phyloP scores from a whole-genome alignment of 2,888 invertebrate genomes.

The Pristionchus arcanus region DNA sequence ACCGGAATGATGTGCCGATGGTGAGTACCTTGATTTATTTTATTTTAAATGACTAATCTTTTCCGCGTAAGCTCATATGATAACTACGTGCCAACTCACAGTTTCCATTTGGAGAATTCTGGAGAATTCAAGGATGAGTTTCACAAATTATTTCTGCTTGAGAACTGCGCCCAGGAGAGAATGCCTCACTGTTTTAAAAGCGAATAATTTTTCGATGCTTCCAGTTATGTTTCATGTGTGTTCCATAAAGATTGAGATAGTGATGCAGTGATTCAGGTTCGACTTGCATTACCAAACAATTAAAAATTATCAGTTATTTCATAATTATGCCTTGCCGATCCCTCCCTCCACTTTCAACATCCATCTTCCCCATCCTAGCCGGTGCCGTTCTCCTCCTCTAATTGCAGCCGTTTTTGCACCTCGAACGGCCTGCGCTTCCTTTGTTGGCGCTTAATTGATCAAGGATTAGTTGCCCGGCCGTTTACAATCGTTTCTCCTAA shows the following conservation, averaged over 20 bases:
- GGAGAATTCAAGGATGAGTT: no score
- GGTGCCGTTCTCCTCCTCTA: neutral
- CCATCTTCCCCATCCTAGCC: neutral
- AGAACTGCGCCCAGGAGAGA: no score
- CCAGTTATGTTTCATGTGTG: no score
- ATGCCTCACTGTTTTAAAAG: no score
- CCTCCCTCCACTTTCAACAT: neutral
- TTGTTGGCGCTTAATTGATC: neutral
- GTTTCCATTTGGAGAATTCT: no score
- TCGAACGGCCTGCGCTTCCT: neutral
- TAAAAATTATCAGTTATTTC: no score
- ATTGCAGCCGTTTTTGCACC: neutral
- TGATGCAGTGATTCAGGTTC: no score
- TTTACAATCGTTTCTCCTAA: neutral
- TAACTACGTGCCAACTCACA: no score
- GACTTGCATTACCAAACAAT: no score
- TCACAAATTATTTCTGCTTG: no score
- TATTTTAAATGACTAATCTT: neutral
- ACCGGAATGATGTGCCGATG: conserved; percentile 66
- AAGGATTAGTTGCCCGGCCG: neutral
- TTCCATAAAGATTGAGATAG: no score
- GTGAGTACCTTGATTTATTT: conserved; percentile 56
- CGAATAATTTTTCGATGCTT: no score
- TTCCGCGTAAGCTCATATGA: neutral
- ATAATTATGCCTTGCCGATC: neutral